Conservation (phyloP, 2,113 vertebrate species). For the Zosterops borbonicus region DNA sequence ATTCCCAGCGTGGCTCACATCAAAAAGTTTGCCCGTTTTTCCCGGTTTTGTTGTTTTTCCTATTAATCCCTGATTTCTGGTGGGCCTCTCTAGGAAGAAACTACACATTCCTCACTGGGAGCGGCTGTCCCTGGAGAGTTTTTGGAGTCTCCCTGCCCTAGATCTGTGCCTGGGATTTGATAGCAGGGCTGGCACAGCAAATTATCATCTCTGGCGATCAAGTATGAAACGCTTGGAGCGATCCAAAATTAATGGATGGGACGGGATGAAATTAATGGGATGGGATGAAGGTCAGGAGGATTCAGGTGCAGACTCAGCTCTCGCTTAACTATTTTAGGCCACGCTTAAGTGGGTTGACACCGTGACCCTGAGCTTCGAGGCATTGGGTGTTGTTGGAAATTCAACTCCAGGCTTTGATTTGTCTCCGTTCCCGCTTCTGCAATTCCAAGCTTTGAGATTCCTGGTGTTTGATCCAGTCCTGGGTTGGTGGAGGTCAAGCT, state of each 20-base stretch:
- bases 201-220: neutral
- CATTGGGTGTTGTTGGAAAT: neutral
- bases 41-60: neutral
- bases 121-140: neutral
- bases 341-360: neutral
- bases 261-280: neutral
- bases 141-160: neutral
- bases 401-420: neutral
- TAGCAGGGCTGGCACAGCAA: neutral
- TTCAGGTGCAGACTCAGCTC: constrained; percentile 2
- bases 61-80: neutral
- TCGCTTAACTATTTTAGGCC: neutral
- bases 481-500: neutral
- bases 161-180: neutral
- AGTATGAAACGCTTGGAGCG: neutral
- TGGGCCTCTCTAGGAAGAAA: neutral
- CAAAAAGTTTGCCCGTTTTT: neutral
- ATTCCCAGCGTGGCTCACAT: accelerated
- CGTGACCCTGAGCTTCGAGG: neutral
- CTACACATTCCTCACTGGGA: neutral
- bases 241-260: neutral
- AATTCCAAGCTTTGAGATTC: neutral
- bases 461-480: accelerated
- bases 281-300: neutral
- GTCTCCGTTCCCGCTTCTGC: neutral